Evolutionary conservation across 2,797 vertebrate genomes (phyloP).

Genomic region (Megaceryle alcyon): DNA sequence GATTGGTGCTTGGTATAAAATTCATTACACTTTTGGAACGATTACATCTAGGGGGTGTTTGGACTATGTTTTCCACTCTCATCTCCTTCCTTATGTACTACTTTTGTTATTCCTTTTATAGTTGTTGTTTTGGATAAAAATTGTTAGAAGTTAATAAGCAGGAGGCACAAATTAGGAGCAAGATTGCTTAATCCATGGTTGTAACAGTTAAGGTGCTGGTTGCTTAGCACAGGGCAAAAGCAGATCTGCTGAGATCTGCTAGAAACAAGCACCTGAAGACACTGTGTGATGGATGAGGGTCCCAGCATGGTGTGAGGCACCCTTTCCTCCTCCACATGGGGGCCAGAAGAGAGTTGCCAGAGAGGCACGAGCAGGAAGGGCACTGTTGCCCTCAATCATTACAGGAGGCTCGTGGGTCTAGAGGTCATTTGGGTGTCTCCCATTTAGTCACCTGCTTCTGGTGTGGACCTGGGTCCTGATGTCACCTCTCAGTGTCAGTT

Average conservation of each 20-base stretch:
- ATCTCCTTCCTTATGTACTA: not conserved
- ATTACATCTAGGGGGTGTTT: not conserved
- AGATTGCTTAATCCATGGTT: not conserved
- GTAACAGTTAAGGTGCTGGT: not conserved
- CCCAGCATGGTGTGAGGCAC: not conserved
- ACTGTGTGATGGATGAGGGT: not conserved
- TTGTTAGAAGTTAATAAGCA: not conserved
- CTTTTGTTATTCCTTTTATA: not conserved
- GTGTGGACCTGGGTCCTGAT: not conserved
- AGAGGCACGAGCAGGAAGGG: not conserved
- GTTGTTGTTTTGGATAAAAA: not conserved
- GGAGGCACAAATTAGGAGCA: not conserved
- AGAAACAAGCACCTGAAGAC: not conserved
- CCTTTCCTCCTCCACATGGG: not conserved
- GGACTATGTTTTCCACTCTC: not conserved
- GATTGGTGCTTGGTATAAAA: constrained; percentile 6
- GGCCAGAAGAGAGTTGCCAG: not conserved
- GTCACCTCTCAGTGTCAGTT: not conserved
- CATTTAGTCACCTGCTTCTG: not conserved
- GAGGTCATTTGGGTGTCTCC: not conserved
- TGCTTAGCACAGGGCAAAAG: not conserved
- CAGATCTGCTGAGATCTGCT: not conserved
- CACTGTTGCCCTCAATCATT: fast-evolving
- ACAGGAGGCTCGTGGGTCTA: not conserved
- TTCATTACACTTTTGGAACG: not conserved